These are phyloP conservation scores for Syndactyla subalaris DNA, from an alignment of 2,797 vertebrate genomes.

Conservation along the genomic window DNA sequence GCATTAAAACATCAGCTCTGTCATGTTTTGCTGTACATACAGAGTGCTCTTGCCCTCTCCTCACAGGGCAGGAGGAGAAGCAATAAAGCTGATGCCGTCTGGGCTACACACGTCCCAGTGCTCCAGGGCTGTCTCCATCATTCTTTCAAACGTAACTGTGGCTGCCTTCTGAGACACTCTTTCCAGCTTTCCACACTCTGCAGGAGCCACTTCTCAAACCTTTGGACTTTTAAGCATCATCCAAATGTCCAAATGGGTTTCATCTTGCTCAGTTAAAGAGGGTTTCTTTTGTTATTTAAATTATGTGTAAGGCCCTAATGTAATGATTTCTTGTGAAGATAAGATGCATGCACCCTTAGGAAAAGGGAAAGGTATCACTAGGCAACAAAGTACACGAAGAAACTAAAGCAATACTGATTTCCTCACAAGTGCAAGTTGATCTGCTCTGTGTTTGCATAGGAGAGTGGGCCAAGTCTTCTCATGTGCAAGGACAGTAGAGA, in stretches of 20 bases:
- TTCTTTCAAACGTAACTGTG: background rate
- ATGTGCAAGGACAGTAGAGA: background rate
- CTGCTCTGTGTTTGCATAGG: background rate
- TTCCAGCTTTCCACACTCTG: background rate
- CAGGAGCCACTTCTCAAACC: background rate
- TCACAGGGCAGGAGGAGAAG: background rate
- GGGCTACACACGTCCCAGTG: too few relatives aligned
- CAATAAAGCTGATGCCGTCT: background rate
- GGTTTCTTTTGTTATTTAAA: background rate
- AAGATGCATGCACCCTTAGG: background rate
- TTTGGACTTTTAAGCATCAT: background rate
- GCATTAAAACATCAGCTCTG: background rate
- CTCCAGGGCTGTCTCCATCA: background rate
- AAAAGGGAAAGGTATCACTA: background rate
- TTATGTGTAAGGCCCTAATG: background rate
- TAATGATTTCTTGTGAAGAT: background rate
- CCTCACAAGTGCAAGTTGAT: background rate
- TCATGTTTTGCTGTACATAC: fast-evolving
- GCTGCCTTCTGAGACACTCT: background rate
- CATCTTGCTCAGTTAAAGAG: background rate
- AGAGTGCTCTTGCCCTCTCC: background rate
- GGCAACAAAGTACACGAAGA: background rate
- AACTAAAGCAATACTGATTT: background rate
- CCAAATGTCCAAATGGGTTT: background rate
- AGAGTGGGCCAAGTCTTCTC: background rate